A percentile compares a stretch with the other conserved stretches of the same genome.
Conservation (phyloP, 2,888 invertebrate genomes). For the Pollenia amentaria region DNA sequence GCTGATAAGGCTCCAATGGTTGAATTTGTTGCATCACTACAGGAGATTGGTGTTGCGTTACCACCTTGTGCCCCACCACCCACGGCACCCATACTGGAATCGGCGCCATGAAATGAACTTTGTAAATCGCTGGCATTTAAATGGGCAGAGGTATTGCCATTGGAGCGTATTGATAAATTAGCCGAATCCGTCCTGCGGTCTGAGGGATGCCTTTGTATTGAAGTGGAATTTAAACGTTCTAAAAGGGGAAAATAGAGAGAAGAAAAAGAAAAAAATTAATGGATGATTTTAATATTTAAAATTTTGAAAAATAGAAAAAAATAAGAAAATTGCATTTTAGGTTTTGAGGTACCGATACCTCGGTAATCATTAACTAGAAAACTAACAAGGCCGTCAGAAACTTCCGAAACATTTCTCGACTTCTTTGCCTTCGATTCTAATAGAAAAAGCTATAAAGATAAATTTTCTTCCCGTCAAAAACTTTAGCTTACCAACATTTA, state of each 20-base stretch:
- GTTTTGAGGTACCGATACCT: neutral
- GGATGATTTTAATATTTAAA: neutral
- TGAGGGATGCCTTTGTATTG: slow-evolving; percentile 84
- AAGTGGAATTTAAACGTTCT: slow-evolving; percentile 83
- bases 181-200: slow-evolving; percentile 83
- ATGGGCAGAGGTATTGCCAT: slow-evolving; percentile 79
- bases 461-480: neutral
- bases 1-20: slow-evolving; percentile 64
- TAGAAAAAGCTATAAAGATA: neutral
- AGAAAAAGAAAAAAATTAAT: slow-evolving; percentile 25
- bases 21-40: slow-evolving; percentile 42
- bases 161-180: slow-evolving; percentile 81
- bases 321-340: slow-evolving; percentile 35
- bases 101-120: slow-evolving; percentile 77
- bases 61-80: slow-evolving; percentile 62
- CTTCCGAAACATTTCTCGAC: neutral
- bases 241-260: slow-evolving; percentile 45
- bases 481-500: slow-evolving; percentile 81
- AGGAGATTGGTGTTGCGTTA: slow-evolving; percentile 50
- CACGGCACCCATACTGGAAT: slow-evolving; percentile 67
- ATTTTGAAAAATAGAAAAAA: neutral
- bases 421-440: no score
- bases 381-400: neutral
- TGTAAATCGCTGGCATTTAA: slow-evolving; percentile 78
- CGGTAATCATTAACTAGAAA: no score